A percentile compares a stretch with the other conserved stretches of the same genome.
phyloP scores from a whole-genome alignment of 2,797 vertebrate genomes.

The Steatocranus sp. region DNA sequence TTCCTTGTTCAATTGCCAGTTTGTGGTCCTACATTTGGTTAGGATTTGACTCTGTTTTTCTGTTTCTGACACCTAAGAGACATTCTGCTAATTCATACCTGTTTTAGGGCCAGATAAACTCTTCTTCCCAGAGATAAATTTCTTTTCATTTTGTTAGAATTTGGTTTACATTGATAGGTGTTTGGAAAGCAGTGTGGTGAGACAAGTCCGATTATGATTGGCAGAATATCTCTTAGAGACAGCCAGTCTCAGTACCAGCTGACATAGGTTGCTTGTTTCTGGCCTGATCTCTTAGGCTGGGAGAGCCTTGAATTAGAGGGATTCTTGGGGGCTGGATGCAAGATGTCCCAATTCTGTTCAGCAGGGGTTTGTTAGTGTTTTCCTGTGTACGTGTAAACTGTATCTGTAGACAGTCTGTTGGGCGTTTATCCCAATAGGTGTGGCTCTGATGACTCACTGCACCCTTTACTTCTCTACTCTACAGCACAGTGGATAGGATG shows the following conservation, averaged over 20 bases:
- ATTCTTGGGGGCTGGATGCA: not conserved
- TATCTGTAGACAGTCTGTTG: not conserved
- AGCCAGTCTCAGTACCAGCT: not conserved
- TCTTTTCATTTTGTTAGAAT: not conserved
- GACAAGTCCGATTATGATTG: not conserved
- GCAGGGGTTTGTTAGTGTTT: not conserved
- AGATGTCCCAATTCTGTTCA: not conserved
- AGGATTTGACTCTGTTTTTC: not conserved
- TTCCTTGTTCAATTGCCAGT: not conserved
- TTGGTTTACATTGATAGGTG: not conserved
- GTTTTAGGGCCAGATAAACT: not conserved
- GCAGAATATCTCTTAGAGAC: not conserved
- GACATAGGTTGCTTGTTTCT: not conserved
- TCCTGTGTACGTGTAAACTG: not conserved
- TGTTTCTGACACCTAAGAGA: not conserved
- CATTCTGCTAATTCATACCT: not conserved
- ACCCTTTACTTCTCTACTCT: not conserved
- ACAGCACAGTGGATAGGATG: not conserved
- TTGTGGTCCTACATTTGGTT: not conserved
- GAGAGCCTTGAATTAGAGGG: not conserved
- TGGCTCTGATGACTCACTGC: not conserved
- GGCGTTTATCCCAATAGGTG: not conserved
- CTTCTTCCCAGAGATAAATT: not conserved
- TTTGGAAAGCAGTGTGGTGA: not conserved
- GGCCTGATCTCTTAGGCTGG: not conserved